phyloP scores from a whole-genome alignment of 2,113 vertebrate species.

The Vombatus ursinus region DNA sequence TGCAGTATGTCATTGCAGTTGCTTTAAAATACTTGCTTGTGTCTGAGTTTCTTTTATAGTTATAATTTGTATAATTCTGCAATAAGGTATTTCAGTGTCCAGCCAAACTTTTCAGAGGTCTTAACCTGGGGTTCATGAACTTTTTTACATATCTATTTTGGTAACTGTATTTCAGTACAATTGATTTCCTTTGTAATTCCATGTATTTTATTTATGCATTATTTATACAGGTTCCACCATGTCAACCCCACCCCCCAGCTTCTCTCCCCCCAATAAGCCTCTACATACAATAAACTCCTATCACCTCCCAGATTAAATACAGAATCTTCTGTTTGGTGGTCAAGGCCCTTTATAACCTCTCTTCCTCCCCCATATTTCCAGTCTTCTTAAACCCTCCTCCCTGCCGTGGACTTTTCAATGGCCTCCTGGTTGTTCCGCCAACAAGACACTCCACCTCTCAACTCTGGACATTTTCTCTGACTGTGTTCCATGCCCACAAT shows the following conservation, averaged over 20 bases:
- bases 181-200: background rate
- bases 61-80: background rate
- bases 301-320: no score
- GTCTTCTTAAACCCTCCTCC: no score
- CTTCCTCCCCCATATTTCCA: background rate
- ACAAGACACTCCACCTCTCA: no score
- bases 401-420: no score
- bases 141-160: background rate
- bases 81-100: background rate
- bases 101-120: background rate
- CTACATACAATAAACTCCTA: no score
- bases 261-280: background rate
- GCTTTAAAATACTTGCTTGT: constrained; percentile 30
- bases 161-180: background rate
- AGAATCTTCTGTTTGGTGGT: background rate
- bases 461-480: no score
- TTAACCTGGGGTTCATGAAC: background rate
- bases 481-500: no score
- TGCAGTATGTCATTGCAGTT: background rate
- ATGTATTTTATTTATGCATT: background rate
- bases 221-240: background rate
- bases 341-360: background rate
- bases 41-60: constrained; percentile 31
- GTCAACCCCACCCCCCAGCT: background rate
- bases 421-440: no score